These are phyloP conservation scores for Adelphocoris suturalis DNA, from an alignment of 2,888 invertebrate genomes.

Conservation along the genomic window DNA sequence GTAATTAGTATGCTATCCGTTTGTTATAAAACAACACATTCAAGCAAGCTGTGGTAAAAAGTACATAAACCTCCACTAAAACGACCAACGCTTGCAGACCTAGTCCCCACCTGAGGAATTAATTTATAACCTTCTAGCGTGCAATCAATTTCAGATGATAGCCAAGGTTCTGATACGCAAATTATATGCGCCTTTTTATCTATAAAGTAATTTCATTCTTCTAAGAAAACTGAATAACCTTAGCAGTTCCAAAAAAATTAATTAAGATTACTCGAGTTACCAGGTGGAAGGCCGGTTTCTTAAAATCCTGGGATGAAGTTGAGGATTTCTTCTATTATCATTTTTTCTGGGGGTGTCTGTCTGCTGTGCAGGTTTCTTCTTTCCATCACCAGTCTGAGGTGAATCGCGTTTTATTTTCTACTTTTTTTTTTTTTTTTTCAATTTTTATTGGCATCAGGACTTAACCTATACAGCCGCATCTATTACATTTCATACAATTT, in stretches of 20 bases:
- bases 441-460: too few species aligned
- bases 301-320: not conserved
- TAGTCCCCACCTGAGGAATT: not conserved
- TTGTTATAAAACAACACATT: not conserved
- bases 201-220: not conserved
- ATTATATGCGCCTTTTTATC: not conserved
- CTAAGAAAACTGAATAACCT: not conserved
- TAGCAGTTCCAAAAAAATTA: not conserved
- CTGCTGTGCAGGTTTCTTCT: not conserved
- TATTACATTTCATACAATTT: too few species aligned
- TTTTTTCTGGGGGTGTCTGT: not conserved
- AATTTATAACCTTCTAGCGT: not conserved
- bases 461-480: too few species aligned
- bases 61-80: not conserved
- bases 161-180: not conserved
- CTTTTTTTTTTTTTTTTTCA: too few species aligned
- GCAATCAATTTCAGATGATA: not conserved
- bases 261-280: not conserved
- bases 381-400: not conserved
- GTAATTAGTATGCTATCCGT: not conserved
- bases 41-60: not conserved
- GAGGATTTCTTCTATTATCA: not conserved
- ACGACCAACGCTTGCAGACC: not conserved
- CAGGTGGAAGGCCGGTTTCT: not conserved
- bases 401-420: too few species aligned